These are phyloP conservation scores for Anolis apletophallus DNA, from an alignment of 2,797 vertebrate genomes.

Conservation along the genomic window DNA sequence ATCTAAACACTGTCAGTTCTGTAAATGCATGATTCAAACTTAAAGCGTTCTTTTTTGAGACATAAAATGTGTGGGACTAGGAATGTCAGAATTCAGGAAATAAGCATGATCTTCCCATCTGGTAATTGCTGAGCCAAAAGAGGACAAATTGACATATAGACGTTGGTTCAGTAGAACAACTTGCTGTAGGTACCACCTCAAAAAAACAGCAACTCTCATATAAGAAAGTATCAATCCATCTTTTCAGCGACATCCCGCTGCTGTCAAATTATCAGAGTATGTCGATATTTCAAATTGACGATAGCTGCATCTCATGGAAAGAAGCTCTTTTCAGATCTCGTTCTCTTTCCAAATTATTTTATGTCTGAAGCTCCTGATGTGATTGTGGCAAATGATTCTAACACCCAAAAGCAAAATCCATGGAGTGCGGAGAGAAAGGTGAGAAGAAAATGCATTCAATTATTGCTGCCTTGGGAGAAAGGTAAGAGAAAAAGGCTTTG, in stretches of 20 bases:
- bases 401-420: background rate
- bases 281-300: constrained; percentile 43
- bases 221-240: background rate
- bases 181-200: constrained; percentile 25
- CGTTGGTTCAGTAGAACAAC: constrained; percentile 4
- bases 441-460: too few relatives aligned
- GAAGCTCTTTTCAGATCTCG: background rate
- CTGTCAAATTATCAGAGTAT: constrained; percentile 21
- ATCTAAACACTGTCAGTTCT: background rate
- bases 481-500: too few relatives aligned
- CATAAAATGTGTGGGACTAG: background rate
- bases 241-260: constrained; percentile 39
- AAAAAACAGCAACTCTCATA: background rate
- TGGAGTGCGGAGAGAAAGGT: background rate
- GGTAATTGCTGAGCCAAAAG: background rate
- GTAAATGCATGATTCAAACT: constrained; percentile 20
- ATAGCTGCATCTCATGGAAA: constrained; percentile 17
- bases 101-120: fast-evolving
- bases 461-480: too few relatives aligned
- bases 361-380: background rate
- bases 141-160: background rate
- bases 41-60: background rate
- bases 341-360: background rate
- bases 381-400: background rate
- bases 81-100: constrained; percentile 1